Percentiles rank a stretch among this genome's conserved stretches.
phyloP scores from a whole-genome alignment of 2,113 vertebrate genomes.

The Muscicapa adusta region DNA sequence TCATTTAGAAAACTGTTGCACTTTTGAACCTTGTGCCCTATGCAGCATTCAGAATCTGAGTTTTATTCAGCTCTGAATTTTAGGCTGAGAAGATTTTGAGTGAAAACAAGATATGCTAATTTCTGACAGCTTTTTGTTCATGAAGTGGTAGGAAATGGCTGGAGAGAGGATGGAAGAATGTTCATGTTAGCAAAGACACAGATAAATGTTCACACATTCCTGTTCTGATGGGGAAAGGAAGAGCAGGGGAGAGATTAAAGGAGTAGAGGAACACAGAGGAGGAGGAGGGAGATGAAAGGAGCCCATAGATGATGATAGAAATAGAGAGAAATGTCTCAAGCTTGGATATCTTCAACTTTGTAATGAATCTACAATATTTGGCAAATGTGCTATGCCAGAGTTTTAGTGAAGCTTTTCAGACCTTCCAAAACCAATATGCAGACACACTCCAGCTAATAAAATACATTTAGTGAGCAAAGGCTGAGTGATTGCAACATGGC shows the following conservation, averaged over 20 bases:
- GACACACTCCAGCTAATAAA: background rate
- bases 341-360: background rate
- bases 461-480: background rate
- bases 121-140: background rate
- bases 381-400: background rate
- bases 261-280: background rate
- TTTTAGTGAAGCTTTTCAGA: background rate
- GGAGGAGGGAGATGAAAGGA: slow-evolving; percentile 7
- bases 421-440: background rate
- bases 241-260: slow-evolving; percentile 42
- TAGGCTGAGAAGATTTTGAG: background rate
- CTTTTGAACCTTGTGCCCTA: background rate
- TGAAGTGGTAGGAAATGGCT: background rate
- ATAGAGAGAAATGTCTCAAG: background rate
- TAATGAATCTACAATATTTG: background rate
- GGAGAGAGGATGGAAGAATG: background rate
- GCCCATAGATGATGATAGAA: background rate
- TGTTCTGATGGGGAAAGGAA: background rate
- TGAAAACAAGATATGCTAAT: background rate
- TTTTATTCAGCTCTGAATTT: background rate
- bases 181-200: background rate
- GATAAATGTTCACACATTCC: slow-evolving; percentile 30
- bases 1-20: background rate
- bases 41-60: background rate
- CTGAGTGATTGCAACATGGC: background rate